Evolutionary conservation across 2,888 invertebrate genomes (phyloP), one percentile per base, ranked within the genome.

Genomic region (Seladonia tumulorum): DNA sequence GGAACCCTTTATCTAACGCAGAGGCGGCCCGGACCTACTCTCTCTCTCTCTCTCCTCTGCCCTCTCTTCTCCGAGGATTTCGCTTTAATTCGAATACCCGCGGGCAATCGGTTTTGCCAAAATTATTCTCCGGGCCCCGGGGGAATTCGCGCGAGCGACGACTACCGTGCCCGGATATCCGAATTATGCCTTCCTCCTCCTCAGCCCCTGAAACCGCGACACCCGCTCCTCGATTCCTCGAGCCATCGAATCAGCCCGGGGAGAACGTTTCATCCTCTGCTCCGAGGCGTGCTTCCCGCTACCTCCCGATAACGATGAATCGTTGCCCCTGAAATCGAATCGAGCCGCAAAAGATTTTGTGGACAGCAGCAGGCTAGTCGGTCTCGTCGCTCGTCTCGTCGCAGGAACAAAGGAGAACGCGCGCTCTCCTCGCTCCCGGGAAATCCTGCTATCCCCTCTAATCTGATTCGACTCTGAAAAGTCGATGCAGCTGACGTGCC

Each of bases 21-120:
- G 75, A 66, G 72, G 86, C 88, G 88, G 72, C 71, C 79, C 81
- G 79, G 81, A 87, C n/a, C 63, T 18, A 35, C 18, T 14, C 10
- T 29, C 63, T 0, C 10, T 22, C 22, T 35, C 66, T 18, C 45
- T 25, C 73, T n/a, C 53, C 53, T 10, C 10, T 53, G 2, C 8
- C 49, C 18, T 47, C 49, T 49, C 49, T 49, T 18, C 57, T n/a
- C 57, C n/a, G 1, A 45, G 78, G 84, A 86, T 87, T 81, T 83
- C 90, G 90, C 90, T 91, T 92, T 93, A 94, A 93, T 93, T 93
- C 91, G 91, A 92, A 92, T 91, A 90, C 89, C 93, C 92, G 92
- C 93, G 88, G 90, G 93, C 91, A 90, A 66, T 88, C 87, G 86
- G 91, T 92, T 86, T 84, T 85, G 89, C 90, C 88, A 75, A 91